A percentile compares a stretch with the other conserved stretches of the same genome.
Evolutionary conservation across 2,797 vertebrate species (phyloP).

Genomic region (Vespertilio murinus): DNA sequence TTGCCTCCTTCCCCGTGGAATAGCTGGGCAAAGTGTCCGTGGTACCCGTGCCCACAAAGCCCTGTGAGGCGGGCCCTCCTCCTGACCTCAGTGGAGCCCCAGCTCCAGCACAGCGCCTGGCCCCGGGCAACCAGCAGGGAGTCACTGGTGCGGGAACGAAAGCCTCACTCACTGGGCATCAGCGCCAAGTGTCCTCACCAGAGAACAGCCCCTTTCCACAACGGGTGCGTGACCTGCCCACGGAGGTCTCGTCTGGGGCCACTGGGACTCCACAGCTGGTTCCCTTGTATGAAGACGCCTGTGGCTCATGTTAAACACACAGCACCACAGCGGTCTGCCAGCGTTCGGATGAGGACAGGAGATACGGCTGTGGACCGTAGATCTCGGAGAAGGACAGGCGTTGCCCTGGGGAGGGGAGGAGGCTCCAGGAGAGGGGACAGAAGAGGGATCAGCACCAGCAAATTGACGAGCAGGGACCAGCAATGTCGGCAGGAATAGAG

Average conservation of each 20-base stretch:
- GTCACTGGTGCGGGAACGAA: background rate
- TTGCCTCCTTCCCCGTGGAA: background rate
- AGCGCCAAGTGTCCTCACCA: background rate
- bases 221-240: background rate
- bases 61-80: background rate
- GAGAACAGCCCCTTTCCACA: background rate
- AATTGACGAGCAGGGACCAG: background rate
- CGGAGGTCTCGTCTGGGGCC: background rate
- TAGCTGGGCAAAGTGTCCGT: background rate
- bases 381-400: background rate
- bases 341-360: background rate
- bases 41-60: background rate
- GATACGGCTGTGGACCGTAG: background rate
- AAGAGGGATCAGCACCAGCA: background rate
- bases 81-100: background rate
- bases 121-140: background rate
- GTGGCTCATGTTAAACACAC: background rate
- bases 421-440: background rate
- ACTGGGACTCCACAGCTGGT: background rate
- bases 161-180: constrained; percentile 5
- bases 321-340: background rate
- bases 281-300: background rate
- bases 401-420: background rate
- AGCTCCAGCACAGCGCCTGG: background rate
- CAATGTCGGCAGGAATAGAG: background rate